phyloP scores from a whole-genome alignment of 1,140 invertebrate species.

The Subanguina moxae region DNA sequence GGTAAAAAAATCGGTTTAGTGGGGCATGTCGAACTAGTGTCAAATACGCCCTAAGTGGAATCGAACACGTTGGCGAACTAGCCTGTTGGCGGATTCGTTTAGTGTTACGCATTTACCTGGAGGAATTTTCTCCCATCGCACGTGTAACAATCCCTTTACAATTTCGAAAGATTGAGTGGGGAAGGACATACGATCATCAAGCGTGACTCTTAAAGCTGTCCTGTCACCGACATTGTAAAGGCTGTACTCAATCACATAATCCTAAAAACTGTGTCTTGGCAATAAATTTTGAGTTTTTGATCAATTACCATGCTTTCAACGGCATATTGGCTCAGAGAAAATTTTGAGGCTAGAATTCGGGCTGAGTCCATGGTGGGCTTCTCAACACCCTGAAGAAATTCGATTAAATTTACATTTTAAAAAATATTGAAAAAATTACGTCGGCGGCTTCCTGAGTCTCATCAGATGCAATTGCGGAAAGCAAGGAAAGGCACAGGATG shows the following conservation, averaged over 20 bases:
- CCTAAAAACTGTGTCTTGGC: neutral
- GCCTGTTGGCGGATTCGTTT: too few species aligned
- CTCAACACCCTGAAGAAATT: constrained; percentile 7
- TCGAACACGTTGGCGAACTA: too few species aligned
- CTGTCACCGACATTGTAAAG: constrained; percentile 65
- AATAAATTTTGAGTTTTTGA: neutral
- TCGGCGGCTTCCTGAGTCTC: constrained; percentile 20
- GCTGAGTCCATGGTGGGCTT: constrained; percentile 56
- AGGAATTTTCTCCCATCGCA: constrained; percentile 44
- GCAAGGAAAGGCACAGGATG: neutral
- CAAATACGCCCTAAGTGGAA: constrained; percentile 72
- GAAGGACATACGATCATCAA: constrained; percentile 58
- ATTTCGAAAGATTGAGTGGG: constrained; percentile 58
- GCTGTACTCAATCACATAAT: constrained; percentile 81
- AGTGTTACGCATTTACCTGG: constrained; percentile 42
- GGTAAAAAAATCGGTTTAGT: too few species aligned
- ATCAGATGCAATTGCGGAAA: constrained; percentile 10
- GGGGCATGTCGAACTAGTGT: too few species aligned
- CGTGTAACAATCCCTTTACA: constrained; percentile 55
- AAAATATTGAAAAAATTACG: too few species aligned
- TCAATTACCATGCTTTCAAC: constrained; percentile 81
- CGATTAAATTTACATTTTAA: too few species aligned
- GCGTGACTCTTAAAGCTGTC: constrained; percentile 52
- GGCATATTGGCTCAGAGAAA: constrained; percentile 87
- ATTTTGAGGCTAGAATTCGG: constrained; percentile 63